Conservation (phyloP, 2,113 vertebrate genomes). For the Plecotus auritus region DNA sequence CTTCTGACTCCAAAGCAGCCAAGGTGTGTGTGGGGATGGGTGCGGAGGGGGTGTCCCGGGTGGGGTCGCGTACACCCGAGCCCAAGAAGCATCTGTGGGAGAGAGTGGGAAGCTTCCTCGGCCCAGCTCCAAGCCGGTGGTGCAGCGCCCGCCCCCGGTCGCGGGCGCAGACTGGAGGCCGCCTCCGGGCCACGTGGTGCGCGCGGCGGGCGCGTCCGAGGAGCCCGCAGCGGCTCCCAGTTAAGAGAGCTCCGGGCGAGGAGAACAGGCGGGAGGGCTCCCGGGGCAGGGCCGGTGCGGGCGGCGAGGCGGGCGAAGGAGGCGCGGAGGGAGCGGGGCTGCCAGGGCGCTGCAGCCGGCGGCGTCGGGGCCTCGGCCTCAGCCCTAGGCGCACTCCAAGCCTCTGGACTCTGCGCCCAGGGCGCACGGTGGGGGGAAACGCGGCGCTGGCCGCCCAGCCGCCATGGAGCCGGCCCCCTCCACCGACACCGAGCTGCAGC, state of each 20-base stretch:
- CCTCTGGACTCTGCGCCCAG: slow-evolving; percentile 35
- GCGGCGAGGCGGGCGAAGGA: background rate
- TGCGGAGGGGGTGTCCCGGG: background rate
- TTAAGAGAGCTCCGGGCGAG: background rate
- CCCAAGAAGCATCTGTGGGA: background rate
- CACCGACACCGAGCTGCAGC: slow-evolving; percentile 66
- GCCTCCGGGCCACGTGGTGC: slow-evolving; percentile 76
- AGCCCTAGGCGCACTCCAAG: background rate
- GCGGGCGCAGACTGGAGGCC: slow-evolving; percentile 51
- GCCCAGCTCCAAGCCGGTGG: background rate
- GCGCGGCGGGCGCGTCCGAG: slow-evolving; percentile 62
- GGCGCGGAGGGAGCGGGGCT: background rate
- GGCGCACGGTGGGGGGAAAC: slow-evolving; percentile 56
- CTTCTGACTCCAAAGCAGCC: background rate
- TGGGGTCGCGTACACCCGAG: background rate
- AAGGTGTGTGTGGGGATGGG: background rate
- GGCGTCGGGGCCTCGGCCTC: slow-evolving; percentile 46
- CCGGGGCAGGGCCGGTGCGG: background rate
- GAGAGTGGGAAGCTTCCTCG: background rate
- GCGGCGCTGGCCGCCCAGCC: background rate
- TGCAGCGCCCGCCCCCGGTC: slow-evolving; percentile 55
- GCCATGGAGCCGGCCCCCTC: slow-evolving; percentile 83
- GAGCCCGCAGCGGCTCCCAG: background rate
- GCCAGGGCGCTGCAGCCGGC: background rate
- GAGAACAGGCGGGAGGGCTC: background rate